Evolutionary conservation across 2,113 vertebrate genomes (phyloP).

Genomic region (Poeciliopsis retropinna): DNA sequence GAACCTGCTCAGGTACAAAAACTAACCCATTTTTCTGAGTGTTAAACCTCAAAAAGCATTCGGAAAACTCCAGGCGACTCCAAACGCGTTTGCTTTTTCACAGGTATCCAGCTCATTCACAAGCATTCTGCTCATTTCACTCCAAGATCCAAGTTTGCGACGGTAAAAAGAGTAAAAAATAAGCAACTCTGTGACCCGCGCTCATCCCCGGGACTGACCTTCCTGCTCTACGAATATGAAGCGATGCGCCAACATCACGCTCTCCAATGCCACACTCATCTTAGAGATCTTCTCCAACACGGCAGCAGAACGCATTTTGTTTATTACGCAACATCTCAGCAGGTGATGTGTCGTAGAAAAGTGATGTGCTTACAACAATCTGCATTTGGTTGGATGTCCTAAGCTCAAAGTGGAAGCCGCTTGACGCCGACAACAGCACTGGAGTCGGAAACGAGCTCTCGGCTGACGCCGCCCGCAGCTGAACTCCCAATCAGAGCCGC

Average conservation of each 20-base stretch:
- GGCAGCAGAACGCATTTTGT: not conserved
- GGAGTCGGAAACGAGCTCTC: not conserved
- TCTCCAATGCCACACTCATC: constrained; percentile 21
- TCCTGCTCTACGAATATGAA: constrained; percentile 43
- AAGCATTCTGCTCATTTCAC: constrained; percentile 1
- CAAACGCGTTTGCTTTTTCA: not conserved
- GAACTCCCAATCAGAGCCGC: constrained; percentile 23
- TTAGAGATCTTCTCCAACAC: constrained; percentile 14
- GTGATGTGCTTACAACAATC: constrained; percentile 16
- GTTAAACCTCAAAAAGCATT: not conserved
- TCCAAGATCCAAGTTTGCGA: not conserved
- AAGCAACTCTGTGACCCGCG: constrained; percentile 17
- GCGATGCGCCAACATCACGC: not conserved
- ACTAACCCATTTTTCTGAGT: not conserved
- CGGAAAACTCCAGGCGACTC: not conserved
- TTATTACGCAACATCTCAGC: not conserved
- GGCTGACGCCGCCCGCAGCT: not conserved
- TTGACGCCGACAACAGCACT: constrained; percentile 16
- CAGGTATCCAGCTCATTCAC: not conserved
- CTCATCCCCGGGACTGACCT: constrained; percentile 54
- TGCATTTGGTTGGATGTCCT: constrained; percentile 28
- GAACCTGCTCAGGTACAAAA: not conserved
- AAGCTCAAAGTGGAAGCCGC: constrained; percentile 29
- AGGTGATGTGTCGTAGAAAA: constrained; percentile 21
- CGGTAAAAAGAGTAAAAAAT: constrained; percentile 11